Percentiles rank a stretch among this genome's conserved stretches.
Evolutionary conservation across 2,797 vertebrate genomes (phyloP).

Genomic region (Decapterus maruadsi): DNA sequence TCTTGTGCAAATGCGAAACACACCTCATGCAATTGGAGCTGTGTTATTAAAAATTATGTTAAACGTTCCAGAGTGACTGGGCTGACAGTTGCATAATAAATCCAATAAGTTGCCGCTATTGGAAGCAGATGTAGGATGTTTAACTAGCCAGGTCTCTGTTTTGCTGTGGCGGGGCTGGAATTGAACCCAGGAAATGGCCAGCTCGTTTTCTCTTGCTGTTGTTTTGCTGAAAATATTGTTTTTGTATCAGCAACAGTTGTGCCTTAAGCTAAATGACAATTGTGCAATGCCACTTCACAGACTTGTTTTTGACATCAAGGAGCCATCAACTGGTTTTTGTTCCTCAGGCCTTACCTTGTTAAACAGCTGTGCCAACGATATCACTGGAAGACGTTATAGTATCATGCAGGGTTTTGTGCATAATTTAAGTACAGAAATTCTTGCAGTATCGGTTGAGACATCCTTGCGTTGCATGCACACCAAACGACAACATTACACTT

Average conservation of each 20-base stretch:
- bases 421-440: background rate
- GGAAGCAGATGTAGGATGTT: slow-evolving; percentile 70
- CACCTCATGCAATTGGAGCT: background rate
- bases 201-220: slow-evolving; percentile 15
- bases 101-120: slow-evolving; percentile 64
- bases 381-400: background rate
- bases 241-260: slow-evolving; percentile 57
- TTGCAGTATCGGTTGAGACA: background rate
- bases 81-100: slow-evolving; percentile 57
- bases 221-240: slow-evolving; percentile 43
- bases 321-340: slow-evolving; percentile 52
- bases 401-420: background rate
- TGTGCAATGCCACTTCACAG: slow-evolving; percentile 46
- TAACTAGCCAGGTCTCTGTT: slow-evolving; percentile 19
- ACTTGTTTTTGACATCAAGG: slow-evolving; percentile 33
- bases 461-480: background rate
- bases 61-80: background rate
- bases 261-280: slow-evolving; percentile 63
- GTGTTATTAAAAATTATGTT: slow-evolving; percentile 3
- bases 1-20: background rate
- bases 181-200: slow-evolving; percentile 22
- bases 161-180: slow-evolving; percentile 30
- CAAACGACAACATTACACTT: background rate
- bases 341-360: slow-evolving; percentile 17
- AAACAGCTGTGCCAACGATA: slow-evolving; percentile 21